Evolutionary conservation across 2,797 vertebrate genomes (phyloP).

Genomic region (Sebastes taczanowskii): DNA sequence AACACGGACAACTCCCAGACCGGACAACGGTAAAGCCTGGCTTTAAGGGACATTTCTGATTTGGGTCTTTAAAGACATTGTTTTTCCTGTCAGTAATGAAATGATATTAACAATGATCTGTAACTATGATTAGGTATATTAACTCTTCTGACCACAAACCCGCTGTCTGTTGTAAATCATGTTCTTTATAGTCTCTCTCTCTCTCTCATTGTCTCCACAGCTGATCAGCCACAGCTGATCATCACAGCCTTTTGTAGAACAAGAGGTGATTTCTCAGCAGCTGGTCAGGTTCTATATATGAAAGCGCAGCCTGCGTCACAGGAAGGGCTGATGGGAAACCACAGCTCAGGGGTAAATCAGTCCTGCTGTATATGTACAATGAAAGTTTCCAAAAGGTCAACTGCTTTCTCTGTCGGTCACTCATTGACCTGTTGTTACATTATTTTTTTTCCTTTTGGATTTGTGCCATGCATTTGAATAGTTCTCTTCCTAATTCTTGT

Average conservation of each 20-base stretch:
- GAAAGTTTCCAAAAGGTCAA: conserved; percentile 68
- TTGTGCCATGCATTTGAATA: conserved; percentile 35
- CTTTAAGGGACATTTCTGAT: background rate
- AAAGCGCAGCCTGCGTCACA: conserved; percentile 51
- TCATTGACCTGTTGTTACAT: background rate
- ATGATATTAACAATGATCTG: background rate
- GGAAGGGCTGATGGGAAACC: conserved; percentile 66
- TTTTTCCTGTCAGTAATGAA: background rate
- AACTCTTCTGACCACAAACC: background rate
- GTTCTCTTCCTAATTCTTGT: conserved; percentile 28
- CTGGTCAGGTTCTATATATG: conserved; percentile 74
- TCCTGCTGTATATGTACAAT: conserved; percentile 49
- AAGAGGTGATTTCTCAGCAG: conserved; percentile 65
- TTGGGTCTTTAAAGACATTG: background rate
- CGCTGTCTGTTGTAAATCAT: background rate
- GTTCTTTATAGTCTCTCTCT: background rate
- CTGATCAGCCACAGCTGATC: conserved; percentile 67
- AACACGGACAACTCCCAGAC: too few species aligned
- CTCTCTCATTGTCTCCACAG: conserved; percentile 11
- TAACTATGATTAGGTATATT: background rate
- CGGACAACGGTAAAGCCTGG: too few species aligned
- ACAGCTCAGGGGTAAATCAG: conserved; percentile 34
- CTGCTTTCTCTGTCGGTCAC: conserved; percentile 12
- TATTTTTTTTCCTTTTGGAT: conserved; percentile 11
- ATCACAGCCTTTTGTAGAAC: conserved; percentile 54